phyloP scores from a whole-genome alignment of 2,113 vertebrate genomes.

The Trogon melanurus region DNA sequence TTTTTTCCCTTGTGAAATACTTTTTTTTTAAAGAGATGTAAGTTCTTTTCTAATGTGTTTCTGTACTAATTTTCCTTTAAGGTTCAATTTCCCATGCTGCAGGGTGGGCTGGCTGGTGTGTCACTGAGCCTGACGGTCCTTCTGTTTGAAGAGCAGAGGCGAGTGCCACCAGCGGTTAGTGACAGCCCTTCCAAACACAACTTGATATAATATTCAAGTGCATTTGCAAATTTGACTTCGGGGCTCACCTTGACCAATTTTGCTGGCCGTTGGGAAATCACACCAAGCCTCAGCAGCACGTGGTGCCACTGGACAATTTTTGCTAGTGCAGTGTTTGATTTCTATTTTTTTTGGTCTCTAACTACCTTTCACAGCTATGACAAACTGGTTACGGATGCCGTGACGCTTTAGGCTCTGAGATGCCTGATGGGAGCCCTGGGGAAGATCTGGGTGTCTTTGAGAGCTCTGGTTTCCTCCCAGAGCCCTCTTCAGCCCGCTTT shows the following conservation, averaged over 20 bases:
- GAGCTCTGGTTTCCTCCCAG: no score
- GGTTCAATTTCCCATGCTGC: rapidly evolving
- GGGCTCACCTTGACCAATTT: neutral
- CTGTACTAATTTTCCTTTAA: neutral
- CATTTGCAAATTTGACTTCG: rapidly evolving
- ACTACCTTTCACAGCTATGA: neutral
- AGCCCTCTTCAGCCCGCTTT: no score
- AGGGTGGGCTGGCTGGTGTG: neutral
- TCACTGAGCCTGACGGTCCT: neutral
- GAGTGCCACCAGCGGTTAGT: neutral
- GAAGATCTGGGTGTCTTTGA: neutral
- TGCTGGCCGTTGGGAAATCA: rapidly evolving
- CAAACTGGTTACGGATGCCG: rapidly evolving
- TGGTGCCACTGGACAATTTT: rapidly evolving
- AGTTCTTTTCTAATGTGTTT: neutral
- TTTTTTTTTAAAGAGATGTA: no score
- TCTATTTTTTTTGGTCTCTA: neutral
- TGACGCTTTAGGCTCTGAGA: rapidly evolving
- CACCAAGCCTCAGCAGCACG: neutral
- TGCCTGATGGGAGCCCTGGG: neutral
- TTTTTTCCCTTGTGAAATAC: neutral
- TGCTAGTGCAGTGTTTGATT: rapidly evolving
- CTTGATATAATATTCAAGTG: rapidly evolving
- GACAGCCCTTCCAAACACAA: rapidly evolving
- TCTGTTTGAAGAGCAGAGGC: neutral